Evolutionary conservation across 2,113 vertebrate species (phyloP).

Genomic region (Meleagris gallopavo): DNA sequence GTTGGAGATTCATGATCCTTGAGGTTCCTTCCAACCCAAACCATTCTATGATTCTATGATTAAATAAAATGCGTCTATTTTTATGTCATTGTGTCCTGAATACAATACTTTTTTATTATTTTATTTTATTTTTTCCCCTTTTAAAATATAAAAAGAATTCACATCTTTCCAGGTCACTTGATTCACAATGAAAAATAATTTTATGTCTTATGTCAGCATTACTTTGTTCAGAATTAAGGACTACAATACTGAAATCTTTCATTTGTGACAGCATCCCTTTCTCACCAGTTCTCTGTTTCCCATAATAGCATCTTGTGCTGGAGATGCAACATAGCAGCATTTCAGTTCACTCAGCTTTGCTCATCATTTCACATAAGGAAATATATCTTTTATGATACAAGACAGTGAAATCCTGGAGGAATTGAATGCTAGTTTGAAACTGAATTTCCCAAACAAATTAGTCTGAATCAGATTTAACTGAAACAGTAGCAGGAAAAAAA

Average conservation of each 20-base stretch:
- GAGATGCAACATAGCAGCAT: background rate
- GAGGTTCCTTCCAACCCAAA: no score
- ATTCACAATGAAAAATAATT: slow-evolving; percentile 45
- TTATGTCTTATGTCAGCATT: slow-evolving; percentile 16
- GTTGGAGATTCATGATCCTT: no score
- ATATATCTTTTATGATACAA: background rate
- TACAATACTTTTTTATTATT: background rate
- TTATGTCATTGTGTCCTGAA: slow-evolving; percentile 31
- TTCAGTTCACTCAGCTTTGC: background rate
- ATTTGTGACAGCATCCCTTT: background rate
- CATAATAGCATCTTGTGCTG: background rate
- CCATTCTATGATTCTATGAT: background rate
- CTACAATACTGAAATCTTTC: background rate
- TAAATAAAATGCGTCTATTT: slow-evolving; percentile 46
- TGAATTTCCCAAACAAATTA: background rate
- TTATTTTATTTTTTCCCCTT: slow-evolving; percentile 1
- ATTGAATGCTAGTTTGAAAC: background rate
- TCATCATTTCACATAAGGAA: background rate
- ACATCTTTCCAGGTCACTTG: slow-evolving; percentile 16
- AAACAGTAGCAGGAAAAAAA: background rate
- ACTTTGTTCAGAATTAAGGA: slow-evolving; percentile 14
- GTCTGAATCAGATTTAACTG: background rate
- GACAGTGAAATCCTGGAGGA: background rate
- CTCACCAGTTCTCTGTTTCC: background rate
- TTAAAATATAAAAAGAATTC: slow-evolving; percentile 37